Evolutionary conservation across 2,113 vertebrate species (phyloP).

Genomic region (Grus americana): DNA sequence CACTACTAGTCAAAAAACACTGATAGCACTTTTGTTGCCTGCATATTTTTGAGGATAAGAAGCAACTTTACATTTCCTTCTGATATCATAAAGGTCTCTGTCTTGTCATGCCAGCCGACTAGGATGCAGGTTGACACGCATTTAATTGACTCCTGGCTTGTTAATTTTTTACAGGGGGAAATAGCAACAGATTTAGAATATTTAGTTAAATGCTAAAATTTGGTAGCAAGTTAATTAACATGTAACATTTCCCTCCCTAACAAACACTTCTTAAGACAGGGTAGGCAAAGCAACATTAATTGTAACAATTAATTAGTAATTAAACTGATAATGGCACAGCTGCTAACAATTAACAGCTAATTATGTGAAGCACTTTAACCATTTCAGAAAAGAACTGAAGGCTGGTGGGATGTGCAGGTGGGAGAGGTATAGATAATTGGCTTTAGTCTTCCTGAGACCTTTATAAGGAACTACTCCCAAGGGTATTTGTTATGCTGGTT

Average conservation of each 20-base stretch:
- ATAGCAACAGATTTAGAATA: background rate
- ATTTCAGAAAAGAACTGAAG: constrained; percentile 35
- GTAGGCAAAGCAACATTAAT: constrained; percentile 73
- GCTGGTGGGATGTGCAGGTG: constrained; percentile 13
- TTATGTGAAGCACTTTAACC: constrained; percentile 74
- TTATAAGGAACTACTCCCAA: background rate
- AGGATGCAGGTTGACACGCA: background rate
- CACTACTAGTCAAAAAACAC: background rate
- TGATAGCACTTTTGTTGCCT: background rate
- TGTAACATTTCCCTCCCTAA: constrained; percentile 61
- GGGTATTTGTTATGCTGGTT: accelerated
- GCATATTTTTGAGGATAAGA: background rate
- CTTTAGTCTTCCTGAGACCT: background rate
- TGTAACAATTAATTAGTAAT: constrained; percentile 80
- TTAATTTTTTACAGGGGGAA: constrained; percentile 14
- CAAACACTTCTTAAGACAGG: constrained; percentile 72
- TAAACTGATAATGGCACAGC: constrained; percentile 79
- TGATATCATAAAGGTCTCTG: background rate
- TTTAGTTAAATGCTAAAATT: constrained; percentile 59
- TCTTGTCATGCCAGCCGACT: background rate
- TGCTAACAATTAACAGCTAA: constrained; percentile 79
- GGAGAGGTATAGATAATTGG: background rate
- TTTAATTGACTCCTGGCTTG: constrained; percentile 49
- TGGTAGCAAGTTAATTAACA: constrained; percentile 72
- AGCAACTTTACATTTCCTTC: background rate